Conservation (phyloP, 2,113 vertebrate genomes). For the Trinectes maculatus region DNA sequence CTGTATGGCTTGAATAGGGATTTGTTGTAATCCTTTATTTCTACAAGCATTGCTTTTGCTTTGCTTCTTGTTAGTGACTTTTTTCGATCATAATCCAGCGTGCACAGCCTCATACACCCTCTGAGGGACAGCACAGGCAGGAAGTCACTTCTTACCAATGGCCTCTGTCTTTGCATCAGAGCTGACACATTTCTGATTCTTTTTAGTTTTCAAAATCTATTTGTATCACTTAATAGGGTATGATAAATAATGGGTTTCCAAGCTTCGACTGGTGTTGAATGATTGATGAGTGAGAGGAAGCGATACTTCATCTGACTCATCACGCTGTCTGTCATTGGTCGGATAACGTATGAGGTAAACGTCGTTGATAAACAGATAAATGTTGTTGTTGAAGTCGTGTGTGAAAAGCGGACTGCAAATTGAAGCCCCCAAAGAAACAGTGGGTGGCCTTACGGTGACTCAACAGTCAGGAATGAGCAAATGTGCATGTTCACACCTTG, state of each 20-base stretch:
- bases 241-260: too few species aligned
- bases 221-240: too few species aligned
- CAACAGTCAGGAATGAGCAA: too few species aligned
- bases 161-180: too few species aligned
- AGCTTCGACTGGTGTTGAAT: background rate
- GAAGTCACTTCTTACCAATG: background rate
- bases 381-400: background rate
- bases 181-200: background rate
- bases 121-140: background rate
- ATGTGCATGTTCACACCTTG: too few species aligned
- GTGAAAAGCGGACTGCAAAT: background rate
- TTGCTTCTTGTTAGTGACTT: too few species aligned
- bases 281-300: background rate
- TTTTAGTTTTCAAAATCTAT: too few species aligned
- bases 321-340: slow-evolving; percentile 1
- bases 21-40: background rate
- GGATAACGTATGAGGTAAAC: slow-evolving; percentile 3
- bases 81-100: background rate
- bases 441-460: background rate
- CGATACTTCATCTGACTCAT: background rate
- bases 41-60: too few species aligned
- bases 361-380: too few species aligned
- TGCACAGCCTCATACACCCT: background rate
- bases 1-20: too few species aligned
- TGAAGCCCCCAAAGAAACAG: background rate